A percentile compares a stretch with the other conserved stretches of the same genome.
These are phyloP conservation scores for Cheilosia grossa DNA, from an alignment of 2,888 invertebrate species.

Conservation along the genomic window DNA sequence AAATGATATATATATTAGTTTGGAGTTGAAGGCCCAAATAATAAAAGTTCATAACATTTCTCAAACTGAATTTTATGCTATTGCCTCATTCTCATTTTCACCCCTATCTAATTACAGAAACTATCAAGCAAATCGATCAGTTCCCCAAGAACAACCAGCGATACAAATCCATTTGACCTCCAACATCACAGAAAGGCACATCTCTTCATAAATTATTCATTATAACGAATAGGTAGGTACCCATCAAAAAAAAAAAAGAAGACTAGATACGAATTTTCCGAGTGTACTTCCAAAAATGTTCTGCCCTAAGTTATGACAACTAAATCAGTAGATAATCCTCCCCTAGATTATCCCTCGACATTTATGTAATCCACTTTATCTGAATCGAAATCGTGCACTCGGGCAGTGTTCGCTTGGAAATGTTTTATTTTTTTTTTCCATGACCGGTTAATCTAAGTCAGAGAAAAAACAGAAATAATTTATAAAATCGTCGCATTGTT, in stretches of 20 bases:
- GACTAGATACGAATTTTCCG: constrained; percentile 14
- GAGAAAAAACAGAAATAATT: constrained; percentile 42
- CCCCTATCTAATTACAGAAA: neutral
- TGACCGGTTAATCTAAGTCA: constrained; percentile 9
- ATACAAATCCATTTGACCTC: constrained; percentile 12
- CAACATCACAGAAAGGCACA: neutral
- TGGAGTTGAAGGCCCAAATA: too few relatives aligned
- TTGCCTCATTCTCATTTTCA: too few relatives aligned
- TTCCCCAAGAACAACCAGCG: neutral
- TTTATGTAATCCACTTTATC: constrained; percentile 61
- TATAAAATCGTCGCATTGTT: constrained; percentile 14
- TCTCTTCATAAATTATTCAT: constrained; percentile 39
- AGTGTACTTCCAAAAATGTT: constrained; percentile 12
- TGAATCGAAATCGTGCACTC: constrained; percentile 39
- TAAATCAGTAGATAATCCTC: constrained; percentile 49
- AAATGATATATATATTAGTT: too few relatives aligned
- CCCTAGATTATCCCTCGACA: constrained; percentile 46
- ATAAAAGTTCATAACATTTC: too few relatives aligned
- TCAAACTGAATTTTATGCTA: too few relatives aligned
- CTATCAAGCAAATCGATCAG: neutral
- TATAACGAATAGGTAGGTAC: neutral
- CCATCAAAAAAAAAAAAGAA: neutral
- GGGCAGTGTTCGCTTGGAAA: constrained; percentile 16
- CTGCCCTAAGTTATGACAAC: constrained; percentile 44
- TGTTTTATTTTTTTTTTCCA: neutral